A percentile compares a stretch with the other conserved stretches of the same genome.
These are phyloP conservation scores for Trachymyrmex septentrionalis DNA, from an alignment of 1,140 invertebrate genomes.

Conservation along the genomic window DNA sequence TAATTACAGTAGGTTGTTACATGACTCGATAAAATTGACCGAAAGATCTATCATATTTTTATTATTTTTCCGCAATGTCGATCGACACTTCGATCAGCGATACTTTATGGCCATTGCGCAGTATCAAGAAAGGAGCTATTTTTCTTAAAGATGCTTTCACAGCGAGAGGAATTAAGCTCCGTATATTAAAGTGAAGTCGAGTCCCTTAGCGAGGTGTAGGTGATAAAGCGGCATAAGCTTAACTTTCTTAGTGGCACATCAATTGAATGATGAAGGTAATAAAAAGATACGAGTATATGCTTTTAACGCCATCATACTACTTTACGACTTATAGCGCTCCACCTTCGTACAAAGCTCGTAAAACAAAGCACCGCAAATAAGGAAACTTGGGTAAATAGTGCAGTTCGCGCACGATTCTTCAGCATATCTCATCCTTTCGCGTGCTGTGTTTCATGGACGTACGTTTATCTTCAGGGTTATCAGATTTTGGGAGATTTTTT, in stretches of 20 bases:
- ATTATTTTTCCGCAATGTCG: neutral
- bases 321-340: conserved; percentile 63
- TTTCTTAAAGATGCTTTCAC: conserved; percentile 25
- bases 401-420: conserved; percentile 29
- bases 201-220: conserved; percentile 58
- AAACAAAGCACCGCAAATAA: conserved; percentile 72
- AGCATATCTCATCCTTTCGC: neutral
- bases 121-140: conserved; percentile 14
- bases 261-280: conserved; percentile 73
- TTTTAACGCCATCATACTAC: conserved; percentile 68
- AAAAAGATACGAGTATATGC: conserved; percentile 76
- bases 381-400: conserved; percentile 62
- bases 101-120: conserved; percentile 20
- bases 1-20: neutral
- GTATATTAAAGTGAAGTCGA: conserved; percentile 62
- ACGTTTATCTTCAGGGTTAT: neutral
- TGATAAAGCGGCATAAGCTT: conserved; percentile 71
- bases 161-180: conserved; percentile 65
- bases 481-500: conserved; percentile 4
- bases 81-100: conserved; percentile 21
- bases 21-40: neutral
- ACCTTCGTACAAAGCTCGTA: conserved; percentile 53
- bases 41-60: neutral
- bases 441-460: neutral
- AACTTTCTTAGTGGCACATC: conserved; percentile 73